A percentile compares a stretch with the other conserved stretches of the same genome.
Conservation (phyloP, 2,113 vertebrate species). For the Argyrosomus japonicus region DNA sequence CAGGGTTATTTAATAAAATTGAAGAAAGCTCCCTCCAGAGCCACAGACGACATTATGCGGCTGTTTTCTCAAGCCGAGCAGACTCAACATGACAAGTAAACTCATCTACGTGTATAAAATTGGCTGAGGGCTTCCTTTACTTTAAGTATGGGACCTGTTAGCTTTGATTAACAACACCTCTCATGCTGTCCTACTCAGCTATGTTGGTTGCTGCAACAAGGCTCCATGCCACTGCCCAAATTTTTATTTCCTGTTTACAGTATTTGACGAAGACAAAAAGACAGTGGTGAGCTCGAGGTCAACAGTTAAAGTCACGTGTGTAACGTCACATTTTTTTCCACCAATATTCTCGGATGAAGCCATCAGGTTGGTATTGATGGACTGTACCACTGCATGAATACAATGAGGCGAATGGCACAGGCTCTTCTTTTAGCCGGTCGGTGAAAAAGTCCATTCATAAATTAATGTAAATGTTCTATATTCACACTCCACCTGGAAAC, state of each 20-base stretch:
- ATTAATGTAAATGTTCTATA: slow-evolving; percentile 5
- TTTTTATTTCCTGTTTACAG: neutral
- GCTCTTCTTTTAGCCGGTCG: neutral
- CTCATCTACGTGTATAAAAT: neutral
- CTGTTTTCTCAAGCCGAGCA: too few relatives aligned
- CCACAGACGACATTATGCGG: too few relatives aligned
- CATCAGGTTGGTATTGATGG: neutral
- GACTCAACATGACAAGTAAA: too few relatives aligned
- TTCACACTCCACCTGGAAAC: slow-evolving; percentile 19
- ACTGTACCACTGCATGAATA: neutral
- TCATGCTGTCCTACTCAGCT: slow-evolving; percentile 1
- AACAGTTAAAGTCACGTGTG: neutral
- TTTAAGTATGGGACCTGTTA: neutral
- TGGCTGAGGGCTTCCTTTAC: neutral
- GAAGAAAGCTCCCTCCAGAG: too few relatives aligned
- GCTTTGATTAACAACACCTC: neutral
- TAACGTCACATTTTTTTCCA: neutral
- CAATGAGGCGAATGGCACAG: neutral
- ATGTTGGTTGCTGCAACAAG: slow-evolving; percentile 2
- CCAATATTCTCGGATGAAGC: neutral
- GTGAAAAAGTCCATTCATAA: slow-evolving; percentile 14
- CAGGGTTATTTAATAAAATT: too few relatives aligned
- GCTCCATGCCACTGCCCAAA: neutral
- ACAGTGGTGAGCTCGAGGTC: neutral
- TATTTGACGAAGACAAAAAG: slow-evolving; percentile 8